phyloP scores from a whole-genome alignment of 2,888 invertebrate species.

The Eledone cirrhosa region DNA sequence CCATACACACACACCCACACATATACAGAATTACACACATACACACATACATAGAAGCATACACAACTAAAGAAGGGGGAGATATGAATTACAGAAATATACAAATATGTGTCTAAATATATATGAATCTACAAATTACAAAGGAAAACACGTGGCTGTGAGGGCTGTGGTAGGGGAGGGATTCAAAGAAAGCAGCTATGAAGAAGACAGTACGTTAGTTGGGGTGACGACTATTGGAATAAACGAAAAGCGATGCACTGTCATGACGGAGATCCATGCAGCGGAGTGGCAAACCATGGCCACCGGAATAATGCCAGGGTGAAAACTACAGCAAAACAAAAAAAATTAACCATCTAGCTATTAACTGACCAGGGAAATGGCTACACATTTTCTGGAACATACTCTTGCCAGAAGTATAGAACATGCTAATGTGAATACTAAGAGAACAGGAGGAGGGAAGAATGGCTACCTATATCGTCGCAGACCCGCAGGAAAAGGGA shows the following conservation, averaged over 20 bases:
- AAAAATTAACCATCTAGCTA: too few species aligned
- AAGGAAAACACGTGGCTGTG: too few species aligned
- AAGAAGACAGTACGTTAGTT: neutral
- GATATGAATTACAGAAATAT: neutral
- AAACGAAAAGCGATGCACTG: neutral
- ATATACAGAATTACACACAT: neutral
- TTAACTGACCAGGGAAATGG: neutral
- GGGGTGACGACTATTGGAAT: neutral
- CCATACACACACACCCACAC: neutral
- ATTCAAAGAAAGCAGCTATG: neutral
- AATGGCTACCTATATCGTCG: slow-evolving; percentile 24
- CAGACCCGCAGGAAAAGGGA: slow-evolving; percentile 11
- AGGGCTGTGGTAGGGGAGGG: too few species aligned
- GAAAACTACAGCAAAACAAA: too few species aligned
- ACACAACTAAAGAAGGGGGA: too few species aligned
- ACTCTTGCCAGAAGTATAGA: slow-evolving; percentile 5
- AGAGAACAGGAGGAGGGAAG: neutral
- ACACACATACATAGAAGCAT: neutral
- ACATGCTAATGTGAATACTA: neutral
- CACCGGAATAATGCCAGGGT: too few species aligned
- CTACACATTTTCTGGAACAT: slow-evolving; percentile 27
- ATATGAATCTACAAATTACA: neutral
- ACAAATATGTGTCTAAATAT: neutral
- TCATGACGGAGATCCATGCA: slow-evolving; percentile 8
- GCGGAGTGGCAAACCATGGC: too few species aligned